Base-by-base conservation (phyloP, 2,113 vertebrate genomes). In the Porphyrio hochstetteri region DNA sequence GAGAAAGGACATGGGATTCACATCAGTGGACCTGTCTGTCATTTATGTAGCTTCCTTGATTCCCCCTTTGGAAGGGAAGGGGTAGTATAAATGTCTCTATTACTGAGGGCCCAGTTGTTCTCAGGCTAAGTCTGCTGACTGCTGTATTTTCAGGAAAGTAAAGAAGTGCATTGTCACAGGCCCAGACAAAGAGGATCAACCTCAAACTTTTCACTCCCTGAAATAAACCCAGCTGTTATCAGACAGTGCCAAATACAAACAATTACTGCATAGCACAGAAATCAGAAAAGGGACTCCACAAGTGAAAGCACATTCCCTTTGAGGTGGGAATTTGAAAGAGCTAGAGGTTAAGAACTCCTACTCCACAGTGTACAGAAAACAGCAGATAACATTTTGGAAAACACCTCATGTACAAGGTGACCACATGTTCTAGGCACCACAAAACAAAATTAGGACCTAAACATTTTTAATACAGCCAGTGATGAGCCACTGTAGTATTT, bases 361-460 rank as follows among this genome's bases (percentile, higher is more conserved):
- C 24, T 38, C 61, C 28, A 19, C 46, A 70, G 27, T 0, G 0
- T 35, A 53, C 33, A 70, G 31, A 72, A 83, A 91, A 38, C 1
- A 0, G 15, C 36, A 9, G 15, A 2, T 28, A 60, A 24, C 16
- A 8, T 48, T 61, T 17, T 46, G 27, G 55, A 79, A 82, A 60
- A 76, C 9, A 42, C 16, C 18, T 85, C 18, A 3, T 3, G 13
- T 12, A 14, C 2, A 23, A 33, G 24, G 0, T 48, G 16, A 36
- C n/a, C 81, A 59, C 0, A 0, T 60, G 64, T 8, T 71, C 38
- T n/a, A 20, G 35, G 19, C 23, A 81, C 20, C 33, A n/a, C 14
- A 61, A 61, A 9, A 63, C 50, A 85, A 16, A 85, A 79, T 21
- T 33, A 65, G 59, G 40, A 59, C 21, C 59, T 42, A 44, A 57